phyloP scores from a whole-genome alignment of 1,140 invertebrate species.

The Eriocheir sinensis region DNA sequence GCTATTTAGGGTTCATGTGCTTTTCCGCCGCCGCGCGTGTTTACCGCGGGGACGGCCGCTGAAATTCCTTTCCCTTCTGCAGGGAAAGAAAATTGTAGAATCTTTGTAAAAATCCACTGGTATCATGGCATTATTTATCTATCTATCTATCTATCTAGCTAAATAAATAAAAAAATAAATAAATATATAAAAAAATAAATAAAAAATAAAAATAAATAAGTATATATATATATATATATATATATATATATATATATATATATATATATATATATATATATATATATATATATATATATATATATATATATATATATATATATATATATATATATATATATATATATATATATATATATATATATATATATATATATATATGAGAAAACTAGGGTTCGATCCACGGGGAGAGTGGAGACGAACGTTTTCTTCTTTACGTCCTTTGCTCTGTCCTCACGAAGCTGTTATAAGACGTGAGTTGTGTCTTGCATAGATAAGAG shows the following conservation, averaged over 20 bases:
- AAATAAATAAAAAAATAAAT: background rate
- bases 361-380: background rate
- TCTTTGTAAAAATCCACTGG: too few relatives aligned
- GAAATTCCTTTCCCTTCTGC: too few relatives aligned
- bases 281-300: slow-evolving; percentile 28
- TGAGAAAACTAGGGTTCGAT: background rate
- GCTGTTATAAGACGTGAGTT: too few relatives aligned
- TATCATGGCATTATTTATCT: too few relatives aligned
- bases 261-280: slow-evolving; percentile 28
- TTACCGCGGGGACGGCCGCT: too few relatives aligned
- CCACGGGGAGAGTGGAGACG: background rate
- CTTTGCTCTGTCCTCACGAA: too few relatives aligned
- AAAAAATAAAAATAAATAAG: background rate
- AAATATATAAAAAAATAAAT: background rate
- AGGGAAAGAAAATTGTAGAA: too few relatives aligned
- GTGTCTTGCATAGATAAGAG: too few relatives aligned
- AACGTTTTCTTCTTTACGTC: background rate
- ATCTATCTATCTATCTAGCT: too few relatives aligned
- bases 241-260: slow-evolving; percentile 28
- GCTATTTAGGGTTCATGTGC: too few relatives aligned
- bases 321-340: slow-evolving; percentile 28
- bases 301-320: slow-evolving; percentile 28
- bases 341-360: slow-evolving; percentile 28
- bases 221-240: slow-evolving; percentile 28
- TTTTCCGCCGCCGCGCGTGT: too few relatives aligned